Base-by-base conservation (phyloP, 1,140 invertebrate species). In the Aporrectodea caliginosa region DNA sequence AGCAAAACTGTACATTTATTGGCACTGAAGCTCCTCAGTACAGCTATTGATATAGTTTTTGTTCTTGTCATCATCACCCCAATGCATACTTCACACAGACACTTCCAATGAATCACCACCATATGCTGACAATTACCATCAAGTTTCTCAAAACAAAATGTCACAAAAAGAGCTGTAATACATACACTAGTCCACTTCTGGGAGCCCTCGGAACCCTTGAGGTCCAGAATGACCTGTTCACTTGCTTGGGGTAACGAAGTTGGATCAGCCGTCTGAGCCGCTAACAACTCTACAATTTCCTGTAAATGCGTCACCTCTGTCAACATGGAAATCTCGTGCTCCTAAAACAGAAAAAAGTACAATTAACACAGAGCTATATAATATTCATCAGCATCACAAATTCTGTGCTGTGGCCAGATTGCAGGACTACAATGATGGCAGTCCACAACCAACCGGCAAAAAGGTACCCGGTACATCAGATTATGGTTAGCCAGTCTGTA, bases 211-310 rank as follows among this genome's bases (percentile, higher is more conserved):
- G 89, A 90, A 77, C 91, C 88, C 88, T 93, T 93, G 74, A 93
- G 87, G 87, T 94, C 93, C 78, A 90, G 90, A 84, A 94, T 93
- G 83, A 94, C 92, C 90, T 96, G 94, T 89, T 96, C 93, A 85
- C 93, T 94, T 29, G 70, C 27, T 0, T 69, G 30, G 1, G 80
- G 71, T 6, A 74, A 33, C 2, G 33, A 80, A 30, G 33, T n/a
- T 22, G 70, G 77, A 71, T 81, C 71, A 6, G 43, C 35, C 14
- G 80, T 70, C 33, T 68, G 43, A 68, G 73, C n/a, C 71, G 69
- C 80, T 16, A 81, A 27, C 22, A 27, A 32, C n/a, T 79, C 31
- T 22, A 35, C 69, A 43, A 73, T 77, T 35, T 79, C 80, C 32
- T 81, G 70, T 16, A 77, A 30, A 30, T 74, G 80, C 29, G 43